A percentile compares a stretch with the other conserved stretches of the same genome.
phyloP scores from a whole-genome alignment of 2,797 vertebrate species.

The Xerus rutilus region DNA sequence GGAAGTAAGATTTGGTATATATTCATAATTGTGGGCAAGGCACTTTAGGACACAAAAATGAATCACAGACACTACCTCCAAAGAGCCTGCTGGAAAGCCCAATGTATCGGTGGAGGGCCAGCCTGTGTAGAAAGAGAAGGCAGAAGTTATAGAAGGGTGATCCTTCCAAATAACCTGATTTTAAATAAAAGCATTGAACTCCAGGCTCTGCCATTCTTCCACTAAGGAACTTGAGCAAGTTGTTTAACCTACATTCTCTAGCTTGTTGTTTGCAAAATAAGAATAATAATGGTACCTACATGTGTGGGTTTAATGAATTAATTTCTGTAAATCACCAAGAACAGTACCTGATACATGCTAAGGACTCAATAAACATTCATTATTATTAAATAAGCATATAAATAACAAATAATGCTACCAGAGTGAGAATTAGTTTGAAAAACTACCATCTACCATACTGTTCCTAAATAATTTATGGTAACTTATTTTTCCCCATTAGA shows the following conservation, averaged over 20 bases:
- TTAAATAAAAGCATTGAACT: not conserved
- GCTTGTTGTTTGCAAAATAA: constrained; percentile 1
- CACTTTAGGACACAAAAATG: not conserved
- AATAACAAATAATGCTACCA: constrained; percentile 43
- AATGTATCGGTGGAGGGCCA: not conserved
- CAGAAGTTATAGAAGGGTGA: not conserved
- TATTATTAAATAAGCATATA: constrained; percentile 54
- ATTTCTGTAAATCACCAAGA: not conserved
- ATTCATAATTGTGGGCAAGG: not conserved
- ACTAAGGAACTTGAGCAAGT: not conserved
- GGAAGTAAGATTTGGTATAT: not conserved
- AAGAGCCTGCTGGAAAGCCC: not conserved
- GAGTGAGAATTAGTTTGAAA: constrained; percentile 49
- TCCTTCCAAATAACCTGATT: not conserved
- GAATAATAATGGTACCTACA: not conserved
- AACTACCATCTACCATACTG: not conserved
- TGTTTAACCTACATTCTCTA: not conserved
- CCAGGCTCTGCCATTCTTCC: not conserved
- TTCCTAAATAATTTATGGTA: constrained; percentile 45
- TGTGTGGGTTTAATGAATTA: not conserved
- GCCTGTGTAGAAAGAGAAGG: not conserved
- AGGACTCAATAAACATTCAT: not conserved
- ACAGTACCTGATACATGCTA: not conserved
- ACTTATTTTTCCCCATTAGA: constrained; percentile 41
- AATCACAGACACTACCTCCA: not conserved